A percentile compares a stretch with the other conserved stretches of the same genome.
Evolutionary conservation across 2,113 vertebrate species (phyloP).

Genomic region (Oncorhynchus tshawytscha): DNA sequence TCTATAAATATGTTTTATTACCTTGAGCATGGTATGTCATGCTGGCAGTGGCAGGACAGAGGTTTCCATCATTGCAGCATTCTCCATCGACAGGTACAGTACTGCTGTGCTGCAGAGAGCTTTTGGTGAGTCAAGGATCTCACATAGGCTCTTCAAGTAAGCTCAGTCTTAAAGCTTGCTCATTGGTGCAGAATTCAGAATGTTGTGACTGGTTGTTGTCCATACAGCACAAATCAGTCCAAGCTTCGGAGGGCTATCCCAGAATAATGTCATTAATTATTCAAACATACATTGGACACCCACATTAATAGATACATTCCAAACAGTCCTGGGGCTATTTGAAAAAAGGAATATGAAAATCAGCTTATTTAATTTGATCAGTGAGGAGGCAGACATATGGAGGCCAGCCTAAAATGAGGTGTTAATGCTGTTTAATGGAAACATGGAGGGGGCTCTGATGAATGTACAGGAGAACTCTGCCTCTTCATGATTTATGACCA

Average conservation of each 20-base stretch:
- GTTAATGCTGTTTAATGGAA: neutral
- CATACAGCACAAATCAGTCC: neutral
- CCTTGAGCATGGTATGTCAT: neutral
- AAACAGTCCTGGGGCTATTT: neutral
- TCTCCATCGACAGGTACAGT: neutral
- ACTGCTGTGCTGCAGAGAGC: neutral
- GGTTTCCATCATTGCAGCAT: neutral
- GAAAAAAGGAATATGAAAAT: neutral
- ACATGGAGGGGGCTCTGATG: neutral
- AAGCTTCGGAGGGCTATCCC: neutral
- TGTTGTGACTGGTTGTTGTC: neutral
- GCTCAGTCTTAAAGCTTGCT: neutral
- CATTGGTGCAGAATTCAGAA: neutral
- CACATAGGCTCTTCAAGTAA: neutral
- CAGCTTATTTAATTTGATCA: neutral
- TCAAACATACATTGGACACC: neutral
- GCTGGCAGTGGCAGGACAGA: neutral
- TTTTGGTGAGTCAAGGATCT: neutral
- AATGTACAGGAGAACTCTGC: constrained; percentile 4
- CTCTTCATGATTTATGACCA: constrained; percentile 14
- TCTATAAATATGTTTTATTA: constrained; percentile 4
- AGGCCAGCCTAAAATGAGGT: neutral
- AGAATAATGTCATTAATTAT: neutral
- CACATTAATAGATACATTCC: neutral
- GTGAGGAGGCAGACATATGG: neutral